A percentile compares a stretch with the other conserved stretches of the same genome.
Evolutionary conservation across 2,888 invertebrate genomes (phyloP).

Genomic region (Synanthedon vespiformis): DNA sequence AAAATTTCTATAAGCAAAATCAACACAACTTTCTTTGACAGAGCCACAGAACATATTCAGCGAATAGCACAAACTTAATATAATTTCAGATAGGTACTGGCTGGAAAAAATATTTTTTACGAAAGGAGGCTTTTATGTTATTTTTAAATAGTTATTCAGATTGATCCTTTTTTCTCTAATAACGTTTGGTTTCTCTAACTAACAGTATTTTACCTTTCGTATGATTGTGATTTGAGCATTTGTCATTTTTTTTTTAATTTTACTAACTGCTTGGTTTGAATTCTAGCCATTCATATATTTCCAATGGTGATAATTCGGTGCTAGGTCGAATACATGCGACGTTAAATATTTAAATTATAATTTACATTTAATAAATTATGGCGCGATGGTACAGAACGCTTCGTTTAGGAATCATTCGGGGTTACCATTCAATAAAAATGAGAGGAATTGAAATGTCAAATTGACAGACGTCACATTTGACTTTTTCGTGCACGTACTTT

Average conservation of each 20-base stretch:
- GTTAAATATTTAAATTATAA: conserved; percentile 10
- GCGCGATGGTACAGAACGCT: conserved; percentile 40
- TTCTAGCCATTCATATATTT: conserved; percentile 27
- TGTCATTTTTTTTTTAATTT: conserved; percentile 22
- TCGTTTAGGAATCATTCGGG: conserved; percentile 30
- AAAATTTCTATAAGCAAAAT: too few species aligned
- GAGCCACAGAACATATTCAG: too few species aligned
- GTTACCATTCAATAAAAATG: conserved; percentile 28
- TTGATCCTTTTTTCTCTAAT: conserved; percentile 9
- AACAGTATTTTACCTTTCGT: conserved; percentile 37
- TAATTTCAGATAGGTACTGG: too few species aligned
- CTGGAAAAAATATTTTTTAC: neutral
- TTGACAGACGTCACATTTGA: conserved; percentile 51
- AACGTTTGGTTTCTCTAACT: conserved; percentile 33
- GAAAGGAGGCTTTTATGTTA: neutral
- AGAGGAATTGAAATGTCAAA: conserved; percentile 38
- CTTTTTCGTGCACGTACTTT: conserved; percentile 31
- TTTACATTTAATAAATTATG: conserved; percentile 18
- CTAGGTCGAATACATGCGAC: conserved; percentile 34
- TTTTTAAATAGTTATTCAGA: conserved; percentile 16
- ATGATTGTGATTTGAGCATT: conserved; percentile 37
- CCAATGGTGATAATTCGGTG: conserved; percentile 55
- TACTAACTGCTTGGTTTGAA: conserved; percentile 53
- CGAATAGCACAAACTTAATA: too few species aligned
- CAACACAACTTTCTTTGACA: too few species aligned